Percentiles rank a stretch among this genome's conserved stretches.
Conservation (phyloP, 1,140 invertebrate species). For the Ridgeia piscesae region DNA sequence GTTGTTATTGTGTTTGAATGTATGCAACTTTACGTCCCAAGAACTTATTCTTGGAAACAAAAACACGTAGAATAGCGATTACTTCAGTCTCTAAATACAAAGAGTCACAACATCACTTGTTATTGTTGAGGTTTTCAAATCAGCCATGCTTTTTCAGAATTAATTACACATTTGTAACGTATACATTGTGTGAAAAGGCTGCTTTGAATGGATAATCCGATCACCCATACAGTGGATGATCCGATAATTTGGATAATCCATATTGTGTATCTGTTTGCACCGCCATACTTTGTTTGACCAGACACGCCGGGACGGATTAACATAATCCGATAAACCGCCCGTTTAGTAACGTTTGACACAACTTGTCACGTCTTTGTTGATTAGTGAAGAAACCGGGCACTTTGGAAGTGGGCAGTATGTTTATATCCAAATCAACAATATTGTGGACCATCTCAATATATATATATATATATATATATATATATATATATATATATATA, state of each 20-base stretch:
- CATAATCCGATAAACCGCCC: neutral
- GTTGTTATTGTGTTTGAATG: neutral
- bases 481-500: too few relatives aligned
- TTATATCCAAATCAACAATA: neutral
- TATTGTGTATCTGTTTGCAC: neutral
- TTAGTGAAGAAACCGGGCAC: neutral
- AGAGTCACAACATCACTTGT: neutral
- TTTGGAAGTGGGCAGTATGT: neutral
- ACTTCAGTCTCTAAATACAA: neutral
- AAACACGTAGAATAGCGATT: neutral
- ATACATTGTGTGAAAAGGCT: neutral
- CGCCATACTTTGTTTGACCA: neutral
- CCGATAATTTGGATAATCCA: neutral
- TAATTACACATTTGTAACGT: neutral
- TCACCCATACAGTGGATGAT: neutral
- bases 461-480: too few relatives aligned
- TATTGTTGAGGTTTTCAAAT: neutral
- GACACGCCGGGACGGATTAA: neutral
- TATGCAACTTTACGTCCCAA: neutral
- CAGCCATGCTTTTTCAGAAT: neutral
- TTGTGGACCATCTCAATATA: neutral
- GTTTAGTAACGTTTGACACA: neutral
- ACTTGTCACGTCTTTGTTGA: neutral
- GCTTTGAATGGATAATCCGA: neutral
- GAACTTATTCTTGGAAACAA: neutral